Conservation (phyloP, 2,888 invertebrate species). For the Hermaeophaga mercurialis region DNA sequence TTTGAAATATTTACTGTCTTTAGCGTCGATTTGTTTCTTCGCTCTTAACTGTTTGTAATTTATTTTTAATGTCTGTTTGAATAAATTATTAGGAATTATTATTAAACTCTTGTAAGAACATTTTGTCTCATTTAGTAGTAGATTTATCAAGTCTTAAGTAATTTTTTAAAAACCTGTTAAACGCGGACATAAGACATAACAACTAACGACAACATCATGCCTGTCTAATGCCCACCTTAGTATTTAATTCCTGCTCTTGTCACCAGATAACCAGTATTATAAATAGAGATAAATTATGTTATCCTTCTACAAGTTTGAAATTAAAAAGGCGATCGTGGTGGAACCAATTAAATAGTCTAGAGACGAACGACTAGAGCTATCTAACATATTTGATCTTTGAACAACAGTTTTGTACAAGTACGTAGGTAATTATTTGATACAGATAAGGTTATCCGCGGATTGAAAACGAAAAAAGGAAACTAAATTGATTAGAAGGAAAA, state of each 20-base stretch:
- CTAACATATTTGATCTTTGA: constrained; percentile 4
- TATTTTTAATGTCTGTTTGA: no score
- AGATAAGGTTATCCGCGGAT: not conserved
- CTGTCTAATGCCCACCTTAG: constrained; percentile 19
- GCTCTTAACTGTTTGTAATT: no score
- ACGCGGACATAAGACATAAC: not conserved
- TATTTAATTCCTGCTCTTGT: constrained; percentile 22
- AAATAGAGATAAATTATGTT: constrained; percentile 32
- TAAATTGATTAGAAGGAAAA: not conserved
- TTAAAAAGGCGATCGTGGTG: not conserved
- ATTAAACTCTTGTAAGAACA: no score
- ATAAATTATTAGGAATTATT: no score
- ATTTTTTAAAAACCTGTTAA: constrained; percentile 11
- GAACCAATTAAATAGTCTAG: constrained; percentile 1
- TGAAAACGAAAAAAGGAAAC: not conserved
- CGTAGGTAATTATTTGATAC: constrained; percentile 21
- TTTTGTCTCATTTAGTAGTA: constrained; percentile 4
- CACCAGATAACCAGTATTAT: constrained; percentile 20
- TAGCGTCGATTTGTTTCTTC: no score
- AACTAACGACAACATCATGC: constrained; percentile 9
- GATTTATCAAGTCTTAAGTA: not conserved
- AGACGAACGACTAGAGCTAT: constrained; percentile 1
- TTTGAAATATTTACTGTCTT: no score
- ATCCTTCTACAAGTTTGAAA: constrained; percentile 13
- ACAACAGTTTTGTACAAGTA: constrained; percentile 23